A percentile compares a stretch with the other conserved stretches of the same genome.
phyloP scores from a whole-genome alignment of 92 coral and sea anemone species.

The Zoanthus sociatus region DNA sequence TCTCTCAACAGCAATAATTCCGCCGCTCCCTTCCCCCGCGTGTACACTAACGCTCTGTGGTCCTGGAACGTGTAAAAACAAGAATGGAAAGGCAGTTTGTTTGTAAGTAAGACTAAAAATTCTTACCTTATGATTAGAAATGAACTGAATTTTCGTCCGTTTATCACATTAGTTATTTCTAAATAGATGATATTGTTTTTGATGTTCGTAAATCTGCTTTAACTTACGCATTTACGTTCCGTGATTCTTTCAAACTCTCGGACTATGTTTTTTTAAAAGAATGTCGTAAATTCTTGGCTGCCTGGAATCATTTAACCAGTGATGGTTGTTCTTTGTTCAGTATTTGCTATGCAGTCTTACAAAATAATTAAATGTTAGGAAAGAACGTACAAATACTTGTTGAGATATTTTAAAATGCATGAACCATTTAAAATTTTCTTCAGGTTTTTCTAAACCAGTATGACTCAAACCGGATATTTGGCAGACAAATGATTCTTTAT shows the following conservation, averaged over 20 bases:
- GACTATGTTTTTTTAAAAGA: not conserved
- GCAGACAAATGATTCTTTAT: not conserved
- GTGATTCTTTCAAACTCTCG: not conserved
- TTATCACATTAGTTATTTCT: not conserved
- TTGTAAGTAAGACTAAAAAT: constrained; percentile 68
- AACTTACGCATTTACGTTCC: not conserved
- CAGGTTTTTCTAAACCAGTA: too few relatives aligned
- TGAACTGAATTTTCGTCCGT: not conserved
- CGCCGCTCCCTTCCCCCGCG: constrained; percentile 75
- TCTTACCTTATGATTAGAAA: not conserved
- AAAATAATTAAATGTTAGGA: too few relatives aligned
- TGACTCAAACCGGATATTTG: not conserved
- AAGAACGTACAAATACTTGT: not conserved
- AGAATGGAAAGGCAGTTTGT: constrained; percentile 77
- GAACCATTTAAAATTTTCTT: not conserved
- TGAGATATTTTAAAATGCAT: not conserved
- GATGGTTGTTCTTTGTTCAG: too few relatives aligned
- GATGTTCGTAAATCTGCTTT: not conserved
- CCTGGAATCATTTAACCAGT: not conserved
- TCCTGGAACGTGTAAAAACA: constrained; percentile 75
- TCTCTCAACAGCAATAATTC: constrained; percentile 54
- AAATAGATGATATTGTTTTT: not conserved
- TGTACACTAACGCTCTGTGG: constrained; percentile 88
- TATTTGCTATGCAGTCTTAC: too few relatives aligned
- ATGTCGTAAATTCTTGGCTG: not conserved